Base-by-base conservation (phyloP, 30 jellyfish, hydroid and myxozoan genomes). In the Turritopsis rubra region DNA sequence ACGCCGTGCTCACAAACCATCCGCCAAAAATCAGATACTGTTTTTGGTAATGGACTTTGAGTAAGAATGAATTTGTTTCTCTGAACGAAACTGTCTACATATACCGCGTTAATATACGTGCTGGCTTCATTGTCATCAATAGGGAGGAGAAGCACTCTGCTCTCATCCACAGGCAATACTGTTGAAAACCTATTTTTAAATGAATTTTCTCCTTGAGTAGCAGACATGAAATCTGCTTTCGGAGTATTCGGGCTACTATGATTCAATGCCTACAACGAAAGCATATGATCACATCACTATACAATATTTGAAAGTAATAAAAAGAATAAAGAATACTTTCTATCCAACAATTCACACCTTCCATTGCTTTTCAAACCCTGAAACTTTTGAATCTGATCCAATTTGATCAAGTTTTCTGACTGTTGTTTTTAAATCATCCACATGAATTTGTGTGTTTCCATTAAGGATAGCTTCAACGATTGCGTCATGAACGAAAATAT, bases 351-450 rank as follows among this genome's bases (percentile, higher is more conserved):
- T 17, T 23, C 66, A 9, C 21, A 90, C 98, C 98, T 91, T 91
- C 98, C 98, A 91, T 81, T 91, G 96, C 71, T 79, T 91, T 65
- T 91, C 98, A 72, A 91, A 91, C 3, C 98, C 98, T 29, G 93
- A 86, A 89, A 91, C 88, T 25, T 84, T 84, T 0, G 98, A 66
- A 28, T 91, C 98, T 18, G 85, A 74, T 8, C 87, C 85, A 19
- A 84, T 65, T 76, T 85, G 85, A 65, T 87, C 96, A 17, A 91
- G 79, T 80, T 83, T 80, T 41, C 54, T 72, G 68, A 87, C 81
- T 79, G 96, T 68, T 16, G 74, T 84, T 65, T 88, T 81, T 86
- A 91, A 76, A 8, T 85, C 96, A 7, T 72, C 86, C 17, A 92
- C 91, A 24, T 88, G 75, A 18, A 91, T 80, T 53, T 84, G 91